phyloP scores from a whole-genome alignment of 2,888 invertebrate genomes.

The Molanna angustata region DNA sequence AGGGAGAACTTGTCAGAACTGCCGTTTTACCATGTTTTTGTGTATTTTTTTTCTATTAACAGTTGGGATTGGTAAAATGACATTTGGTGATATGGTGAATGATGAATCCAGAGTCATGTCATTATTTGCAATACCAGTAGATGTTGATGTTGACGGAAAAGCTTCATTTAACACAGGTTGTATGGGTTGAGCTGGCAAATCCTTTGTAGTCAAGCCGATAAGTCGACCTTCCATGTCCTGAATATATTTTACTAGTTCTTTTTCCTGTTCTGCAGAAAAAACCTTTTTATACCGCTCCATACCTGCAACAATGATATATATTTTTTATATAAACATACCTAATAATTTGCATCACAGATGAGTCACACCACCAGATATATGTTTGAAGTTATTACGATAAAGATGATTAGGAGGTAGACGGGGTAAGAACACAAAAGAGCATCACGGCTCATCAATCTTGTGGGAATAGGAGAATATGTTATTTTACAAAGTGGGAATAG shows the following conservation, averaged over 20 bases:
- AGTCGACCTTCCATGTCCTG: too few relatives aligned
- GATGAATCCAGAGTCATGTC: too few relatives aligned
- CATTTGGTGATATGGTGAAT: too few relatives aligned
- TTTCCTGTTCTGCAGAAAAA: neutral
- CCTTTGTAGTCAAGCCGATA: too few relatives aligned
- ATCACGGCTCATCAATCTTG: neutral
- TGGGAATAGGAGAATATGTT: neutral
- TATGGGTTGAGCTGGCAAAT: too few relatives aligned
- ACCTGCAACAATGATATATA: neutral
- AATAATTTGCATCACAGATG: neutral
- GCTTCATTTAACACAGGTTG: too few relatives aligned
- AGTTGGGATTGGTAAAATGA: too few relatives aligned
- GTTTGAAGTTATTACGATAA: neutral
- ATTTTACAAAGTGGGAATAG: neutral
- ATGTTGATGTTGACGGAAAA: too few relatives aligned
- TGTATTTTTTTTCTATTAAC: too few relatives aligned
- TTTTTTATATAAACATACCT: neutral
- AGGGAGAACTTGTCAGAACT: too few relatives aligned
- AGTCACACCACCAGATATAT: neutral
- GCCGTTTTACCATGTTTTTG: too few relatives aligned
- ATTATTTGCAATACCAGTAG: too few relatives aligned
- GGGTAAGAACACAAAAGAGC: neutral
- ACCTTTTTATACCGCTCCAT: neutral
- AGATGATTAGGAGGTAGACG: neutral
- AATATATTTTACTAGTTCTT: conserved; percentile 4